Evolutionary conservation across 2,797 vertebrate species (phyloP), one percentile per base, ranked within the genome.

Genomic region (Sebastes nivosus): DNA sequence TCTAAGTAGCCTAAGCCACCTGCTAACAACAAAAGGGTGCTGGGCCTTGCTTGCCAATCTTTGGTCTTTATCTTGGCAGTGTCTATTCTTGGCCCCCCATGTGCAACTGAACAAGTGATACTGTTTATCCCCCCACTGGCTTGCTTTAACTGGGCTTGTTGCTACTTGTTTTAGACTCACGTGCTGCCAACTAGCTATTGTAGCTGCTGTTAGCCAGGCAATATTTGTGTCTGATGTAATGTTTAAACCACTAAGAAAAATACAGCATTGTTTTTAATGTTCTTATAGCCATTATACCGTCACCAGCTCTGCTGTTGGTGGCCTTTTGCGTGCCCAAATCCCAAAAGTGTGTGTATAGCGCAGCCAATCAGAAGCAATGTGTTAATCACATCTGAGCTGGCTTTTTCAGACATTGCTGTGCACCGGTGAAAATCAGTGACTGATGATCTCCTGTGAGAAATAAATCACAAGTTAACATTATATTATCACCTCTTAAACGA

Each of bases 91-190:
- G 13, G 60, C 59, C 54, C 63, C 29, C 14, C 11, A 66, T 81
- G 59, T 85, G 72, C 58, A 36, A n/a, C 75, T 69, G 24, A 82
- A 84, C 54, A 81, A 76, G 72, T 73, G 77, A 55, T 85, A 38
- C 78, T 79, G 73, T 90, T 88, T 85, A 87, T 76, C 67, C 60
- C 57, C 3, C 66, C 24, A 24, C 68, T 34, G 16, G 30, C 72
- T 72, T 55, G 63, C 54, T 82, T 72, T 52, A 79, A 46, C 50
- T 20, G 16, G 69, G 54, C 83, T 54, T 82, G 88, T 77, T 67
- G 50, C 58, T 68, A 18, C 85, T 81, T 74, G 87, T 76, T 59
- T 25, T 8, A 36, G 46, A 50, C 25, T 25, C 54, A 22, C 11
- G 0, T 67, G 52, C 50, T 60, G 58, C 70, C 64, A 68, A 30